A percentile compares a stretch with the other conserved stretches of the same genome.
Evolutionary conservation across 2,888 invertebrate genomes (phyloP).

Genomic region (Drosophila austrosaltans): DNA sequence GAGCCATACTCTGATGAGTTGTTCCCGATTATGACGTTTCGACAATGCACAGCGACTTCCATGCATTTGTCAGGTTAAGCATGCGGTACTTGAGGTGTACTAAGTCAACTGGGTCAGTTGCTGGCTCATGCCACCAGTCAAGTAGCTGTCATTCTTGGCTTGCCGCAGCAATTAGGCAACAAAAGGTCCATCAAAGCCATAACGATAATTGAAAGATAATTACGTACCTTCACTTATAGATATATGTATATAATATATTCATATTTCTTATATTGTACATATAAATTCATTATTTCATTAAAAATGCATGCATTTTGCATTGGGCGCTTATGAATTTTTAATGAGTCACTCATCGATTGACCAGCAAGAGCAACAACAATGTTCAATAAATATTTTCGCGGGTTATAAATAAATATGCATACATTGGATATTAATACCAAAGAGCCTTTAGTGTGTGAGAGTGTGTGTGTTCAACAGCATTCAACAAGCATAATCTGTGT

Average conservation of each 20-base stretch:
- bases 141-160: background rate
- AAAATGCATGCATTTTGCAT: conserved; percentile 40
- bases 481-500: conserved; percentile 17
- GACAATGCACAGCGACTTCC: conserved; percentile 10
- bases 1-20: conserved; percentile 63
- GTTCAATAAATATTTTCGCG: conserved; percentile 32
- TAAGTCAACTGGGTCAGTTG: conserved; percentile 38
- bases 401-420: conserved; percentile 35
- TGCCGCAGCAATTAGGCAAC: conserved; percentile 4
- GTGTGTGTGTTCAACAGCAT: background rate
- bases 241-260: background rate
- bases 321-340: conserved; percentile 42
- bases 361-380: conserved; percentile 10
- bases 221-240: conserved; percentile 34
- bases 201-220: conserved; percentile 67
- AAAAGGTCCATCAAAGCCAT: conserved; percentile 18
- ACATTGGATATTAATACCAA: conserved; percentile 38
- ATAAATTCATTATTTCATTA: conserved; percentile 50
- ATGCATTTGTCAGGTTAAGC: conserved; percentile 13
- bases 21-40: conserved; percentile 46
- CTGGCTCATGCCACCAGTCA: background rate
- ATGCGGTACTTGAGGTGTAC: conserved; percentile 26
- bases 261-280: conserved; percentile 26
- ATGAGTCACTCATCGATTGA: conserved; percentile 20
- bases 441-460: background rate